Conservation (phyloP, 2,888 invertebrate genomes). For the Tetrapedia diversipes region DNA sequence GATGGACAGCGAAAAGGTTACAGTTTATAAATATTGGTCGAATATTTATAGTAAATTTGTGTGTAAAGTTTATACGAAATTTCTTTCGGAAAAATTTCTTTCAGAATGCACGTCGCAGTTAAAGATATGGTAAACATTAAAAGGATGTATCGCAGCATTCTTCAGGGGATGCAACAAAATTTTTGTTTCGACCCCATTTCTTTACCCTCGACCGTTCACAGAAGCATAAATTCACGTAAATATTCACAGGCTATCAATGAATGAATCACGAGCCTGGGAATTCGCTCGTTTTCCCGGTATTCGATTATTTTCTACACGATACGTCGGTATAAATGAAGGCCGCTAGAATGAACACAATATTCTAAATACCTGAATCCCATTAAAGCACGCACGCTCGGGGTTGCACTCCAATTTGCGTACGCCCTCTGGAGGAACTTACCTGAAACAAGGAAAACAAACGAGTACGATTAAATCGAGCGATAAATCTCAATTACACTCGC, state of each 20-base stretch:
- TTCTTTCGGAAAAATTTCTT: too few species aligned
- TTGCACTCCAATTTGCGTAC: too few species aligned
- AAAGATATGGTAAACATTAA: too few species aligned
- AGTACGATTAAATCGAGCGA: not conserved
- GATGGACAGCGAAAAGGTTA: not conserved
- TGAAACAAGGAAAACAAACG: conserved; percentile 35
- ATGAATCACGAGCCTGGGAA: not conserved
- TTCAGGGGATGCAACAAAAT: too few species aligned
- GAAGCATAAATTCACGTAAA: too few species aligned
- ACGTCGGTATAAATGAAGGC: not conserved
- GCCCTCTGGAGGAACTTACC: conserved; percentile 37
- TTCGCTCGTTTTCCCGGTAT: not conserved
- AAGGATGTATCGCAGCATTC: too few species aligned
- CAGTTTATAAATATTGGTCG: not conserved
- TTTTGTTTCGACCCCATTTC: too few species aligned
- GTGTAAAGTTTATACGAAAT: too few species aligned
- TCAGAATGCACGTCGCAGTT: too few species aligned
- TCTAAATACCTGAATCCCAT: conserved; percentile 23
- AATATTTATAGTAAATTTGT: too few species aligned
- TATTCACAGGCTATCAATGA: too few species aligned
- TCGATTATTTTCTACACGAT: conserved; percentile 1
- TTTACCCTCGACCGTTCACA: too few species aligned
- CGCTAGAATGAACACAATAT: not conserved
- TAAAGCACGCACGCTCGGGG: not conserved
- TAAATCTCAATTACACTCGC: not conserved